Percentiles rank a stretch among this genome's conserved stretches.
These are phyloP conservation scores for Synodontis membranacea DNA, from an alignment of 2,113 vertebrate species.

Conservation along the genomic window DNA sequence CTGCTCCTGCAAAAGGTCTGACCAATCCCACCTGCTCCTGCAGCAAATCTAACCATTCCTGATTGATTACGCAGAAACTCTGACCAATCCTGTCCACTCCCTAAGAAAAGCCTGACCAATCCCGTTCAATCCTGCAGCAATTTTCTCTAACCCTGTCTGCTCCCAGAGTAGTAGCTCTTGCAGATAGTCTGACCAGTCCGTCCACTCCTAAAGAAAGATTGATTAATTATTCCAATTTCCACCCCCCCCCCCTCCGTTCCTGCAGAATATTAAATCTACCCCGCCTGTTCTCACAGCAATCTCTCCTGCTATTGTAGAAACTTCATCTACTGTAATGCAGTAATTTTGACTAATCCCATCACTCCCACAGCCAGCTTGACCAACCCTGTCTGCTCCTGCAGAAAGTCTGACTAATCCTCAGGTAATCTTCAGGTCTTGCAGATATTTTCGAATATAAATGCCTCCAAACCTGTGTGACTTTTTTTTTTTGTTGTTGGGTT, in stretches of 20 bases:
- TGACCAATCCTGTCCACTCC: background rate
- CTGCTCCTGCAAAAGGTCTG: background rate
- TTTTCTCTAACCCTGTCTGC: background rate
- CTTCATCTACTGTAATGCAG: background rate
- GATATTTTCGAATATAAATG: background rate
- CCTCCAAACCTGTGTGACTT: background rate
- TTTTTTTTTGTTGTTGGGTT: background rate
- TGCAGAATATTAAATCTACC: background rate
- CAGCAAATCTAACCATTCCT: background rate
- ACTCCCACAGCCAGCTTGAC: background rate
- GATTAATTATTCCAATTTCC: no score
- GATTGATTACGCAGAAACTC: background rate
- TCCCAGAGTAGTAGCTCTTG: no score
- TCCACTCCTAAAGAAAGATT: background rate
- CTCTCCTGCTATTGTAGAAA: background rate
- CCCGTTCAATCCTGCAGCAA: background rate
- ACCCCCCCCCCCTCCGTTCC: no score
- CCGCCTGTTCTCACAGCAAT: background rate
- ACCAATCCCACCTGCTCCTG: background rate
- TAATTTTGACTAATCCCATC: background rate
- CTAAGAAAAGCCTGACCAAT: background rate
- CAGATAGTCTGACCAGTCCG: background rate
- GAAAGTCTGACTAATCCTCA: background rate
- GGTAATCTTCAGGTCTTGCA: background rate
- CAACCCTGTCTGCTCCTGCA: background rate